These are phyloP conservation scores for Limnodromus scolopaceus DNA, from an alignment of 2,797 vertebrate genomes.

Conservation along the genomic window DNA sequence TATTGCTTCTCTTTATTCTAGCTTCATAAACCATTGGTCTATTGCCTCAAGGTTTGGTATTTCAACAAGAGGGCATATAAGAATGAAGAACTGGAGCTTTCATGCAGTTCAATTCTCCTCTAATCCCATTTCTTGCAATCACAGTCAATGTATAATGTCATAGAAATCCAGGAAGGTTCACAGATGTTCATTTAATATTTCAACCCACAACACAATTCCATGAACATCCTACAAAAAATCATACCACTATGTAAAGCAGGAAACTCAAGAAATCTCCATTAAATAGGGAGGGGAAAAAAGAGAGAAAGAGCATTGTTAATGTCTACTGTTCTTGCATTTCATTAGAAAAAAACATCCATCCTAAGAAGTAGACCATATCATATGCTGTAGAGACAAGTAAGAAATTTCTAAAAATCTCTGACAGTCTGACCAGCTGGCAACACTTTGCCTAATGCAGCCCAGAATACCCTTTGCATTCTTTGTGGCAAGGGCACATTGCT, in stretches of 20 bases:
- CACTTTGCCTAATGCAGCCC: neutral
- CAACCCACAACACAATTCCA: neutral
- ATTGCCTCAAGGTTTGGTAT: neutral
- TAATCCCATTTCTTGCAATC: neutral
- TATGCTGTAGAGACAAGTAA: neutral
- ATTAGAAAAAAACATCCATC: neutral
- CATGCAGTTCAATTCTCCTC: neutral
- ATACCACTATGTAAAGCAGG: neutral
- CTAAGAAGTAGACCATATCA: neutral
- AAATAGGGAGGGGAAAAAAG: neutral
- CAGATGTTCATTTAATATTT: neutral
- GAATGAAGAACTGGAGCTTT: neutral
- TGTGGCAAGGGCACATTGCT: neutral
- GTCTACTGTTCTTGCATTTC: neutral
- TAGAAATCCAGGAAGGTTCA: neutral
- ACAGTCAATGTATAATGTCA: neutral
- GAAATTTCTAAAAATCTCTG: neutral
- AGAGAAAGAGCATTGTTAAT: neutral
- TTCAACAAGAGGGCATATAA: neutral
- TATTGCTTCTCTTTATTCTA: neutral
- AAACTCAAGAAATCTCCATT: neutral
- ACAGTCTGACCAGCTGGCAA: neutral
- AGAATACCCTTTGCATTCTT: neutral
- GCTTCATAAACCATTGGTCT: neutral
- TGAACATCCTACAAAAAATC: neutral